Percentiles rank a stretch among this genome's conserved stretches.
Evolutionary conservation across 2,797 vertebrate species (phyloP).

Genomic region (Bufotes viridis): DNA sequence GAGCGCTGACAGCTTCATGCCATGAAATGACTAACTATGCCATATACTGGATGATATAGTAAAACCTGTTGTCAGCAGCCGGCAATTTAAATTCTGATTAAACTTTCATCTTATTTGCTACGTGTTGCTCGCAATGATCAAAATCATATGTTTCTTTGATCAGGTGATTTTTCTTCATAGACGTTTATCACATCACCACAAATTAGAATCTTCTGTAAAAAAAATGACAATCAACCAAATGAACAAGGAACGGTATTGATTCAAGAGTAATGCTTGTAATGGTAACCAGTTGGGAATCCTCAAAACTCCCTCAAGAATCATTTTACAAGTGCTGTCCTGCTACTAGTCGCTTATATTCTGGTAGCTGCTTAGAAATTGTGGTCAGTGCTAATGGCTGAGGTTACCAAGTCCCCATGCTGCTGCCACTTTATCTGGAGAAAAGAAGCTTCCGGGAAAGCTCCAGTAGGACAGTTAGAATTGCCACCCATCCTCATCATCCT

Average conservation of each 20-base stretch:
- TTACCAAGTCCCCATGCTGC: background rate
- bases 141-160: constrained; percentile 7
- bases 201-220: background rate
- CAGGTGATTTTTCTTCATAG: background rate
- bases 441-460: background rate
- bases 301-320: background rate
- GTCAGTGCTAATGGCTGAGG: background rate
- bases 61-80: constrained; percentile 28
- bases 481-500: background rate
- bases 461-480: background rate
- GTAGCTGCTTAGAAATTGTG: background rate
- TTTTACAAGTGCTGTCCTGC: background rate
- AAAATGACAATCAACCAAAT: background rate
- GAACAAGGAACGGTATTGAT: background rate
- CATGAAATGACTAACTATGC: constrained; percentile 8
- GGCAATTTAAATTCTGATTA: constrained; percentile 6
- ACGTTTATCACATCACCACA: background rate
- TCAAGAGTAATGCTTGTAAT: background rate
- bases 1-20: constrained; percentile 18
- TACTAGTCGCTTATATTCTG: background rate
- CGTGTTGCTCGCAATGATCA: background rate
- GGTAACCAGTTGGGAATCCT: background rate
- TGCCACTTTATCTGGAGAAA: background rate
- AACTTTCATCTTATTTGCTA: constrained; percentile 4
- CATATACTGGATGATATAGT: background rate